Evolutionary conservation across 2,797 vertebrate genomes (phyloP), one percentile per base, ranked within the genome.

Genomic region (Balearica regulorum): DNA sequence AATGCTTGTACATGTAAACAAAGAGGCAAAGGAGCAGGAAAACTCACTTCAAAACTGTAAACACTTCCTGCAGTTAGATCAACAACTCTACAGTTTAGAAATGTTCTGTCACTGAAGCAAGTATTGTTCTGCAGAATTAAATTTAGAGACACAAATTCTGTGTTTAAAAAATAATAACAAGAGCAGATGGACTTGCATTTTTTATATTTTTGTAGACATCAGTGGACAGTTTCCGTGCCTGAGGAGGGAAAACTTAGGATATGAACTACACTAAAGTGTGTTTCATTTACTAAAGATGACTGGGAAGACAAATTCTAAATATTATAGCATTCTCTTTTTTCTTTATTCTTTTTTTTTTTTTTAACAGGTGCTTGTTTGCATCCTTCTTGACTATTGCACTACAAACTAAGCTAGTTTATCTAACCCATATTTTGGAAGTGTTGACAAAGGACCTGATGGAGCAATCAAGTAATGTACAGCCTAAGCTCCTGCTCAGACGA

Each of bases 341-440:
- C 83, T 81, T 10, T 31, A 81, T 41, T 75, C 2, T 61, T 28
- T 66, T 37, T n/a, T 15, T 15, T 77, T 55, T 83, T 95, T 41
- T 22, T 33, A 62, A 91, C 95, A 99, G 99, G 97, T 99, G 99
- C 97, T 93, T 96, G 13, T 97, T 99, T 95, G 99, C 99, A 8
- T 99, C 99, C 31, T 98, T 99, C 70, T 97, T 99, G 95, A 99
- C 99, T 10, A 98, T 99, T 68, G 98, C 98, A 3, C 98, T 99
- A 92, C 99, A 99, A 82, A 98, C 98, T 89, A 98, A 99, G 96
- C 97, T 99, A 76, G 96, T 97, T 51, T 99, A 99, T 96, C 98
- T 99, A 93, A 99, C 99, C 3, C 98, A 98, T 85, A 97, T 99
- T 91, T 99, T 99, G 98, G 98, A 99, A 97, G 96, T 97, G 20